These are phyloP conservation scores for Philonicus albiceps DNA, from an alignment of 2,888 invertebrate genomes.

Conservation along the genomic window DNA sequence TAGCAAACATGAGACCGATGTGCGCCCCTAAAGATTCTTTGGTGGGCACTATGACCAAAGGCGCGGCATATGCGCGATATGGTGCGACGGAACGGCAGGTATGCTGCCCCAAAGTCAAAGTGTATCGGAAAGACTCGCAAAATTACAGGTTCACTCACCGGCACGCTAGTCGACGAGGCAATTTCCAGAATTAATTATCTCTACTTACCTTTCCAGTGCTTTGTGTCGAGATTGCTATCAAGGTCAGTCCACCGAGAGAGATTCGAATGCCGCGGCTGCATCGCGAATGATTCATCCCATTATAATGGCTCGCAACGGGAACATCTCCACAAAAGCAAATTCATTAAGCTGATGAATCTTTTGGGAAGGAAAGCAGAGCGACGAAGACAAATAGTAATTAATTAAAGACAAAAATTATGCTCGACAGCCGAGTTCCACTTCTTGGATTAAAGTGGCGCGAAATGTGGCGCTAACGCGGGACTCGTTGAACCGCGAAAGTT, in stretches of 20 bases:
- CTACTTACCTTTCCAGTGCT: slow-evolving; percentile 14
- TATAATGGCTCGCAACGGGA: slow-evolving; percentile 8
- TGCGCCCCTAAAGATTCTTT: neutral
- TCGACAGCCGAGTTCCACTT: neutral
- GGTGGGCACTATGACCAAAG: neutral
- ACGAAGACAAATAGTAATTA: slow-evolving; percentile 28
- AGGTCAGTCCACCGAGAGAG: slow-evolving; percentile 9
- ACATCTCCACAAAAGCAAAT: slow-evolving; percentile 19
- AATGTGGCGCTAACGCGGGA: neutral
- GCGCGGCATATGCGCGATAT: neutral
- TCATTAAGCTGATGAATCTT: slow-evolving; percentile 25
- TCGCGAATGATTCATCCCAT: slow-evolving; percentile 22
- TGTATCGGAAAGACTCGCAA: neutral
- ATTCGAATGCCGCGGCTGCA: neutral
- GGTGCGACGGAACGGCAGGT: neutral
- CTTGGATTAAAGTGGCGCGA: neutral
- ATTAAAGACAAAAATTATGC: slow-evolving; percentile 1
- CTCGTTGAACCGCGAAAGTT: neutral
- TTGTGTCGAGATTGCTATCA: slow-evolving; percentile 21
- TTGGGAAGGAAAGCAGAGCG: neutral
- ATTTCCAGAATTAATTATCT: slow-evolving; percentile 38
- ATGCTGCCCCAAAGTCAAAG: neutral
- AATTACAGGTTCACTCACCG: neutral
- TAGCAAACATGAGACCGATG: neutral
- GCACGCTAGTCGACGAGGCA: slow-evolving; percentile 8